Evolutionary conservation across 2,113 vertebrate genomes (phyloP), one percentile per base, ranked within the genome.

Genomic region (Gobio gobio): DNA sequence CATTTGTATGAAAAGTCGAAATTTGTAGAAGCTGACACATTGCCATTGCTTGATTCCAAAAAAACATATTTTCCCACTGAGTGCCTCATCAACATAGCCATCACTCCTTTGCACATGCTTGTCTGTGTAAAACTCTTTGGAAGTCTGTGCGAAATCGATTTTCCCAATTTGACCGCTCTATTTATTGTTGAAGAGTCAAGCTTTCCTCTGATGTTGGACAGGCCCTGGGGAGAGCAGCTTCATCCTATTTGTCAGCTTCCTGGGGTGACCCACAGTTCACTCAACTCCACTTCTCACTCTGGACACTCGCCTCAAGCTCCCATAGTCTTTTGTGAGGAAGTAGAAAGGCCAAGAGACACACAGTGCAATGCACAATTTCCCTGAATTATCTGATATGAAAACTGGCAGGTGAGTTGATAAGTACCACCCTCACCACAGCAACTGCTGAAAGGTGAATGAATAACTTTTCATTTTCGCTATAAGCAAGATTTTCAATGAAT

Each of bases 171-270:
- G 24, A 26, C 58, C 59, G 49, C 36, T 78, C 56, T 74, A 75
- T 68, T 54, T 79, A 70, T 49, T 66, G 16, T 43, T 24, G 61
- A 56, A 83, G 61, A 66, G 70, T 78, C 78, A 24, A 29, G 73
- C 5, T 22, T 33, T 63, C 63, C 29, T 61, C 75, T 75, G 64
- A 56, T 84, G 72, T 74, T 83, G 33, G 74, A 61, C 56, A 82
- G 84, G 58, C 76, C 83, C 64, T 26, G 40, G 47, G 82, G 56
- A 83, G 1, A 73, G 63, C 75, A 63, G 73, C 82, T 82, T 59
- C 72, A 84, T 74, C 63, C 83, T 75, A 86, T 88, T 88, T 86
- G 73, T 89, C 81, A 70, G 82, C 56, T 84, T 89, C 66, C 83
- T 75, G 74, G 66, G 85, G 84, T 83, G 59, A 85, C 82, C 66